A percentile compares a stretch with the other conserved stretches of the same genome.
Evolutionary conservation across 2,113 vertebrate genomes (phyloP).

Genomic region (Epinephelus moara): DNA sequence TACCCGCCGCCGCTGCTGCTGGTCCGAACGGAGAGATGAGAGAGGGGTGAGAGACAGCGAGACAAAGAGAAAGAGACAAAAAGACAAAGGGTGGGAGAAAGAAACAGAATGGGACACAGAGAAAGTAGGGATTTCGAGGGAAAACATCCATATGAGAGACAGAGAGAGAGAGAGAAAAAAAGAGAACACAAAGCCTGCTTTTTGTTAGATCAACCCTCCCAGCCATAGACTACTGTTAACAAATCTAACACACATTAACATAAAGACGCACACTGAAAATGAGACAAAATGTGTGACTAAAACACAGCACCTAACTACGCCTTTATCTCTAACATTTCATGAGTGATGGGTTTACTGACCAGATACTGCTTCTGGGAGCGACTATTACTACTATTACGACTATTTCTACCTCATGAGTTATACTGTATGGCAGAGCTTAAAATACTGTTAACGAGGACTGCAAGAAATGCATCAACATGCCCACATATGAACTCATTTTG

Average conservation of each 20-base stretch:
- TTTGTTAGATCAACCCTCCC: slow-evolving; percentile 58
- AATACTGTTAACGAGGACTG: background rate
- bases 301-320: slow-evolving; percentile 4
- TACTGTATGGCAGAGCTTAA: background rate
- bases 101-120: slow-evolving; percentile 65
- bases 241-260: slow-evolving; percentile 31
- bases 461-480: background rate
- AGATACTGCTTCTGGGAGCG: background rate
- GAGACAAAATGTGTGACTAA: background rate
- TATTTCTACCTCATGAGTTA: background rate
- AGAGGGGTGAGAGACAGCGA: slow-evolving; percentile 77
- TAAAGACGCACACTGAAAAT: slow-evolving; percentile 7
- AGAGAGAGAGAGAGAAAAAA: slow-evolving; percentile 50
- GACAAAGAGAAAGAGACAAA: slow-evolving; percentile 60
- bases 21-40: slow-evolving; percentile 81
- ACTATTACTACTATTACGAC: background rate
- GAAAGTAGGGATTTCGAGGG: slow-evolving; percentile 64
- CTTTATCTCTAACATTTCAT: background rate
- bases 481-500: background rate
- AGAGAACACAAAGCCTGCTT: slow-evolving; percentile 72
- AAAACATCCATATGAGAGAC: slow-evolving; percentile 81
- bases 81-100: slow-evolving; percentile 63
- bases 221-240: slow-evolving; percentile 10
- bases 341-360: background rate
- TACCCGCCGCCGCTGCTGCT: slow-evolving; percentile 85